Conservation (phyloP, 2,797 vertebrate species). For the Dendrocincla fuliginosa region DNA sequence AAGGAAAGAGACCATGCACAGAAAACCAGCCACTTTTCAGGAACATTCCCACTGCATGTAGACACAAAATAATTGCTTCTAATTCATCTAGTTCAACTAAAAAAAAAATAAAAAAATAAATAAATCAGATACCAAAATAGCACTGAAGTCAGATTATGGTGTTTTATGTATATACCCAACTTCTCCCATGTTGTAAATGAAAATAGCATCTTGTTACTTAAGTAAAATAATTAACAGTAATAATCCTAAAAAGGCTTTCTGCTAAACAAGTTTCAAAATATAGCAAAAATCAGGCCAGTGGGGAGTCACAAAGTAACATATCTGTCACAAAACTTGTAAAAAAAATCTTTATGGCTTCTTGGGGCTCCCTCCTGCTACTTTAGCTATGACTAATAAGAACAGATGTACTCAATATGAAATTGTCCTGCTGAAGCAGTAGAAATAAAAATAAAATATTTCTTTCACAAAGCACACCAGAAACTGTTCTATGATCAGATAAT, state of each 20-base stretch:
- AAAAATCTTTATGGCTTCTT: background rate
- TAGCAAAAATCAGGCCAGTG: background rate
- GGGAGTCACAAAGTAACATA: background rate
- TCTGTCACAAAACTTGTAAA: background rate
- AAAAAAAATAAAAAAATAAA: background rate
- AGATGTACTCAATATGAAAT: conserved; percentile 15
- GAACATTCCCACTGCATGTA: background rate
- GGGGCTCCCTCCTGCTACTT: background rate
- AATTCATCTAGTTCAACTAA: background rate
- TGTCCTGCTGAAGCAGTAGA: conserved; percentile 3
- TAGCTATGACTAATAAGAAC: conserved; percentile 17
- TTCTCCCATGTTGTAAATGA: background rate
- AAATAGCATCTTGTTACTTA: background rate
- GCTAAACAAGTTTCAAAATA: conserved; percentile 7
- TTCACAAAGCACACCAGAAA: background rate
- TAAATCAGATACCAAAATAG: background rate
- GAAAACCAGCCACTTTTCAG: background rate
- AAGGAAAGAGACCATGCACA: background rate
- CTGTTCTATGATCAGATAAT: conserved; percentile 20
- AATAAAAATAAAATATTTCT: conserved; percentile 32
- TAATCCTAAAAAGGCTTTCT: background rate
- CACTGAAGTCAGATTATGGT: background rate
- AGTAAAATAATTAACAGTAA: conserved; percentile 32
- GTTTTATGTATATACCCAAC: background rate
- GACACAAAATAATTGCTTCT: background rate